These are phyloP conservation scores for Morpho deidamia DNA, from an alignment of 2,888 invertebrate species.

Conservation along the genomic window DNA sequence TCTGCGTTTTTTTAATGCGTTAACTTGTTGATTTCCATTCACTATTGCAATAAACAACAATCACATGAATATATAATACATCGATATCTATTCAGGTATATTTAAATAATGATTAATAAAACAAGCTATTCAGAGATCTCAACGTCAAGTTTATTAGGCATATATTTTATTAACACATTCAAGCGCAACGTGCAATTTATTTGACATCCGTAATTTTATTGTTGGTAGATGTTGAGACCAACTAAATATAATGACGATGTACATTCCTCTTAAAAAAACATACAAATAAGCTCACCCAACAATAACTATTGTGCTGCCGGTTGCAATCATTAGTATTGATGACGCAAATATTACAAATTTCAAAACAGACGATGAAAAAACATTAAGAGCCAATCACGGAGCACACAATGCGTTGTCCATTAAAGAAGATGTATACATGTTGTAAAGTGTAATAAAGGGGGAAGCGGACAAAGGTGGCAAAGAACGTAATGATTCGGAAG, in stretches of 20 bases:
- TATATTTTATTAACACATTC: slow-evolving; percentile 32
- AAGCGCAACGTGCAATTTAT: slow-evolving; percentile 30
- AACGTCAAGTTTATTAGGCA: slow-evolving; percentile 32
- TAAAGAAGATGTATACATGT: slow-evolving; percentile 57
- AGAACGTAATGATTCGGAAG: slow-evolving; percentile 75
- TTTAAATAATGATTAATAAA: slow-evolving; percentile 29
- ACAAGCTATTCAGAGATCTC: slow-evolving; percentile 24
- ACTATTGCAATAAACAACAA: too few species aligned
- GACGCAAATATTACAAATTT: slow-evolving; percentile 68
- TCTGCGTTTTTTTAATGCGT: too few species aligned
- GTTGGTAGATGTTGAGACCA: slow-evolving; percentile 53
- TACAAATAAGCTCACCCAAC: slow-evolving; percentile 54
- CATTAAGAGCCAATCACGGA: slow-evolving; percentile 65
- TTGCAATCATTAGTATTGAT: slow-evolving; percentile 76
- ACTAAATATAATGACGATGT: slow-evolving; percentile 75
- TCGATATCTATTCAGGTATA: slow-evolving; percentile 13
- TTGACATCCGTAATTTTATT: slow-evolving; percentile 51
- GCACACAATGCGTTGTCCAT: slow-evolving; percentile 39
- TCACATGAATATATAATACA: too few species aligned
- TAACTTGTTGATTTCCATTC: too few species aligned
- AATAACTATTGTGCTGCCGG: slow-evolving; percentile 69
- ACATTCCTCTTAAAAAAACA: slow-evolving; percentile 48
- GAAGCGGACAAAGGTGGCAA: slow-evolving; percentile 61
- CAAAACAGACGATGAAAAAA: slow-evolving; percentile 61
- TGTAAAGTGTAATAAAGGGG: slow-evolving; percentile 57